Evolutionary conservation across 2,888 invertebrate species (phyloP).

Genomic region (Acleris holmiana): DNA sequence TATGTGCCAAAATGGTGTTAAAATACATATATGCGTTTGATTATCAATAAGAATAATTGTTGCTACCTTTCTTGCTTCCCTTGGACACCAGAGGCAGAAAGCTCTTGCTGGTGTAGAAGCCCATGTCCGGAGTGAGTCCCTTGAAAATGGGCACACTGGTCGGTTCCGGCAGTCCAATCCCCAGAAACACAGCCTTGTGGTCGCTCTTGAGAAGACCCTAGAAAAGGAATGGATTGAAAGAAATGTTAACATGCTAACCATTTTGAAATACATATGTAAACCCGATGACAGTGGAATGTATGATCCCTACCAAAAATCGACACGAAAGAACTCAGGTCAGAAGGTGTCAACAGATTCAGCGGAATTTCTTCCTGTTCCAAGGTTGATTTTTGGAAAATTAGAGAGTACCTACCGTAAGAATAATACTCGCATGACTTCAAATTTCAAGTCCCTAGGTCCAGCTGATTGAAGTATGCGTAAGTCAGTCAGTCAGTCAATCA

Average conservation of each 20-base stretch:
- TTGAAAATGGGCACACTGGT: slow-evolving; percentile 91
- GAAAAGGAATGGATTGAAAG: slow-evolving; percentile 32
- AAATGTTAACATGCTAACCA: background rate
- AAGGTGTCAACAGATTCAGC: background rate
- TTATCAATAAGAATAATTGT: background rate
- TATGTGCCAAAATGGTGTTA: no score
- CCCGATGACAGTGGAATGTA: background rate
- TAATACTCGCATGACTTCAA: no score
- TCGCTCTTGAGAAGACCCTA: slow-evolving; percentile 87
- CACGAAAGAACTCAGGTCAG: no score
- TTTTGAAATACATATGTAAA: background rate
- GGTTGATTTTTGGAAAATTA: no score
- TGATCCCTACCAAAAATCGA: no score
- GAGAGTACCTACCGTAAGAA: no score
- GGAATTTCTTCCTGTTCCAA: no score
- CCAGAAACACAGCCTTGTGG: slow-evolving; percentile 92
- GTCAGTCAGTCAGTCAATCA: no score
- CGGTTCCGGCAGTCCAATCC: slow-evolving; percentile 95
- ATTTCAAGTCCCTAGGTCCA: no score
- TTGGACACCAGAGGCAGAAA: slow-evolving; percentile 95
- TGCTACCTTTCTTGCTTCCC: slow-evolving; percentile 93
- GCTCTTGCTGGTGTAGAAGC: slow-evolving; percentile 97
- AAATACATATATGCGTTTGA: background rate
- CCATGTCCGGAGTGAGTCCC: slow-evolving; percentile 89
- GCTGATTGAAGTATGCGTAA: no score